Evolutionary conservation across 1,140 invertebrate genomes (phyloP).

Genomic region (Eriosoma lanigerum): DNA sequence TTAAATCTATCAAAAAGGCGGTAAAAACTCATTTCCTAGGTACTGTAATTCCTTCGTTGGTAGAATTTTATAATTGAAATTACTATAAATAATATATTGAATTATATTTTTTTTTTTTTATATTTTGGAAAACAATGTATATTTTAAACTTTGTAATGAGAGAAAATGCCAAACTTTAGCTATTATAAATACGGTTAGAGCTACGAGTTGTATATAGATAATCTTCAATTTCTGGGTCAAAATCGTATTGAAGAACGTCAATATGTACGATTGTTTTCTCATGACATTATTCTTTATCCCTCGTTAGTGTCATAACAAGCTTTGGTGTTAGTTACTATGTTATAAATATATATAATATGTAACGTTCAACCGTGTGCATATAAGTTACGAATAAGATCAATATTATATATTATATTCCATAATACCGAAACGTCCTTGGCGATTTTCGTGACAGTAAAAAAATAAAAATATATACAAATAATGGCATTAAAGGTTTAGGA

Average conservation of each 20-base stretch:
- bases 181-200: too few species aligned
- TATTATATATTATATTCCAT: not conserved
- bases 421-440: constrained; percentile 20
- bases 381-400: not conserved
- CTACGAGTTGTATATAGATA: not conserved
- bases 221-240: not conserved
- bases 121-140: too few species aligned
- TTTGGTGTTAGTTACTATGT: not conserved
- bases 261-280: not conserved
- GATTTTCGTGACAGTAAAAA: not conserved
- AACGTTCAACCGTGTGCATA: constrained; percentile 1
- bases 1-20: too few species aligned
- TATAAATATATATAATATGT: not conserved
- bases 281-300: constrained; percentile 15
- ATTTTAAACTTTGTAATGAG: too few species aligned
- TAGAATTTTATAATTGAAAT: too few species aligned
- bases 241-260: not conserved
- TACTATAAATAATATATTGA: too few species aligned
- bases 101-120: too few species aligned
- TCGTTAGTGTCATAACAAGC: constrained; percentile 11
- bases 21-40: too few species aligned
- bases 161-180: too few species aligned
- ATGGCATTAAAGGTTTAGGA: not conserved
- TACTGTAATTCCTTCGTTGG: too few species aligned
- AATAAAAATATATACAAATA: not conserved